A percentile compares a stretch with the other conserved stretches of the same genome.
phyloP scores from a whole-genome alignment of 2,797 vertebrate species.

The Tiaroga cobitis region DNA sequence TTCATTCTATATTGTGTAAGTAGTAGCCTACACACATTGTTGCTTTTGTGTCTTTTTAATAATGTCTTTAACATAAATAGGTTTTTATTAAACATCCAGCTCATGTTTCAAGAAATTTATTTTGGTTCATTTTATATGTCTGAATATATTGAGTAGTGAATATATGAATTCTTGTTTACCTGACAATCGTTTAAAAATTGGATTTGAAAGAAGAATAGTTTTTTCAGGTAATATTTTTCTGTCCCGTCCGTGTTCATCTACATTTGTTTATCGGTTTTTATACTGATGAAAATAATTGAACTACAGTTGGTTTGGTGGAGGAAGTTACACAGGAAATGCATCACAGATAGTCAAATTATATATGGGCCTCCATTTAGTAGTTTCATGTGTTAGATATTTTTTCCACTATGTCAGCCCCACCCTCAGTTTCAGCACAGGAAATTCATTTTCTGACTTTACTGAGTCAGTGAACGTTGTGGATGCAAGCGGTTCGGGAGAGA shows the following conservation, averaged over 20 bases:
- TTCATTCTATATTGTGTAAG: background rate
- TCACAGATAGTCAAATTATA: background rate
- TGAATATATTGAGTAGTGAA: no score
- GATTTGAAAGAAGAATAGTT: background rate
- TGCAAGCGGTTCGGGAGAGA: background rate
- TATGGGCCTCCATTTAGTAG: background rate
- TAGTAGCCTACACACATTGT: background rate
- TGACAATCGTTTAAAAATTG: no score
- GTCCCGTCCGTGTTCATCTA: background rate
- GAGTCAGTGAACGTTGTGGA: slow-evolving; percentile 1
- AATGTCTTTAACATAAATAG: background rate
- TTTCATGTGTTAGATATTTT: background rate
- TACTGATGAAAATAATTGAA: background rate
- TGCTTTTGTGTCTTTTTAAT: background rate
- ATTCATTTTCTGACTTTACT: background rate
- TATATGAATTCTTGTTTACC: background rate
- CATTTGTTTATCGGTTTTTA: background rate
- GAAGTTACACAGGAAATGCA: slow-evolving; percentile 51
- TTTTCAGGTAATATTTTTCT: background rate
- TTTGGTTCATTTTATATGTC: background rate
- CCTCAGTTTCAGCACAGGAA: slow-evolving; percentile 7
- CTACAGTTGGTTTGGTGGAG: background rate
- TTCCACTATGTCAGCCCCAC: slow-evolving; percentile 4
- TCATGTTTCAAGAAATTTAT: background rate
- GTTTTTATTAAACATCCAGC: background rate